Evolutionary conservation across 2,888 invertebrate genomes (phyloP).

Genomic region (Lobophora halterata): DNA sequence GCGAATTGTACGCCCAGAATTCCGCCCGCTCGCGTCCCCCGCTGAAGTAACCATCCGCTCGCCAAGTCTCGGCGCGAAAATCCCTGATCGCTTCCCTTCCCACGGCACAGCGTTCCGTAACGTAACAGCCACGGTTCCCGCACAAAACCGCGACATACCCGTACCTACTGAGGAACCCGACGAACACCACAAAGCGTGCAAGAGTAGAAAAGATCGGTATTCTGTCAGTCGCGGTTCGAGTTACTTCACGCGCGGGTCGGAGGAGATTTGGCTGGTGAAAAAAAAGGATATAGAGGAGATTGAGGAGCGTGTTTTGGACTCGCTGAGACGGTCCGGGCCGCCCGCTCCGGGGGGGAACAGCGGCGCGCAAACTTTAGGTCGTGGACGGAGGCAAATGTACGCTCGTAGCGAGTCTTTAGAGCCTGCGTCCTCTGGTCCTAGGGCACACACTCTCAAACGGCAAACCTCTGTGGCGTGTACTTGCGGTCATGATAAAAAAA

Average conservation of each 20-base stretch:
- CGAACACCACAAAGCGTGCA: constrained; percentile 63
- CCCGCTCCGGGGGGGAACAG: constrained; percentile 46
- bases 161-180: constrained; percentile 57
- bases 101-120: constrained; percentile 74
- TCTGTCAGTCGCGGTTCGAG: constrained; percentile 72
- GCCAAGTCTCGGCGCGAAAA: constrained; percentile 66
- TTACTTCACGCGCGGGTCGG: constrained; percentile 72
- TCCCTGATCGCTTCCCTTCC: constrained; percentile 69
- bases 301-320: constrained; percentile 70
- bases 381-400: constrained; percentile 61
- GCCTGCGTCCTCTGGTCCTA: constrained; percentile 54
- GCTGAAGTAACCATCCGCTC: constrained; percentile 69
- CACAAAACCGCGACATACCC: constrained; percentile 39
- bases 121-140: constrained; percentile 61
- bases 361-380: constrained; percentile 57
- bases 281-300: constrained; percentile 76
- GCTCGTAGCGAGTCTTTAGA: constrained; percentile 70
- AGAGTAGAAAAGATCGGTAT: constrained; percentile 62
- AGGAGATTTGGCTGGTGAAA: constrained; percentile 77
- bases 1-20: constrained; percentile 71
- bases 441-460: constrained; percentile 65
- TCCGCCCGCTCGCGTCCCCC: constrained; percentile 66
- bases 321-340: constrained; percentile 68
- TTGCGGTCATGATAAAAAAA: constrained; percentile 72
- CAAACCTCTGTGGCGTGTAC: constrained; percentile 73